Conservation (phyloP, 92 coral and sea anemone genomes). For the Anthopleura xanthogrammica region DNA sequence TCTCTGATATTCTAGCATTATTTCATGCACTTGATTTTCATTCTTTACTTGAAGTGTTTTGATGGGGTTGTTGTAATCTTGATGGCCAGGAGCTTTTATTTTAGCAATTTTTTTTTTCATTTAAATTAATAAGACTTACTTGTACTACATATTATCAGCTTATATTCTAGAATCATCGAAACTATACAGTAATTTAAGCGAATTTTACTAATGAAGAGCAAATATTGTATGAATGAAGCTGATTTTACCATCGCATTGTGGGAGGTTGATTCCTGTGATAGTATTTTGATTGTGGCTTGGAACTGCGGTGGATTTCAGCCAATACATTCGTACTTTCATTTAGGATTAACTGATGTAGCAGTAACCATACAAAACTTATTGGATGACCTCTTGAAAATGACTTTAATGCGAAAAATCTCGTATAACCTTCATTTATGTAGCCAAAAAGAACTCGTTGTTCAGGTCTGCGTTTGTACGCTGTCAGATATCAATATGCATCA, state of each 20-base stretch:
- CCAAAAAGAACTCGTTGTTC: background rate
- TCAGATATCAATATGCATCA: background rate
- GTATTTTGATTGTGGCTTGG: constrained; percentile 2
- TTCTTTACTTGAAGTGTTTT: constrained; percentile 25
- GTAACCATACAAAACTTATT: background rate
- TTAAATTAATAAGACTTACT: no score
- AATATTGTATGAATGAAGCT: background rate
- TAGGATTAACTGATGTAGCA: background rate
- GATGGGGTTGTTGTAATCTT: background rate
- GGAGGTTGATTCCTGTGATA: background rate
- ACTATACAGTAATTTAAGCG: background rate
- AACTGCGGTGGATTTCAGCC: background rate
- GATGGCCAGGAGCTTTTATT: no score
- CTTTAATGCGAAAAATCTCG: no score
- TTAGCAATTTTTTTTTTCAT: no score
- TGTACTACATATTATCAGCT: no score
- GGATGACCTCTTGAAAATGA: background rate
- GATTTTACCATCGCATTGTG: background rate
- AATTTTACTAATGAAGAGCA: background rate
- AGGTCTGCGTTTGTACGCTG: background rate
- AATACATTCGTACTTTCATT: background rate
- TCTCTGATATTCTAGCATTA: background rate
- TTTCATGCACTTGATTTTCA: constrained; percentile 22
- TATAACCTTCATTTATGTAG: background rate
- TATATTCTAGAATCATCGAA: background rate